Evolutionary conservation across 2,797 vertebrate genomes (phyloP).

Genomic region (Coranthus polyacanthus): DNA sequence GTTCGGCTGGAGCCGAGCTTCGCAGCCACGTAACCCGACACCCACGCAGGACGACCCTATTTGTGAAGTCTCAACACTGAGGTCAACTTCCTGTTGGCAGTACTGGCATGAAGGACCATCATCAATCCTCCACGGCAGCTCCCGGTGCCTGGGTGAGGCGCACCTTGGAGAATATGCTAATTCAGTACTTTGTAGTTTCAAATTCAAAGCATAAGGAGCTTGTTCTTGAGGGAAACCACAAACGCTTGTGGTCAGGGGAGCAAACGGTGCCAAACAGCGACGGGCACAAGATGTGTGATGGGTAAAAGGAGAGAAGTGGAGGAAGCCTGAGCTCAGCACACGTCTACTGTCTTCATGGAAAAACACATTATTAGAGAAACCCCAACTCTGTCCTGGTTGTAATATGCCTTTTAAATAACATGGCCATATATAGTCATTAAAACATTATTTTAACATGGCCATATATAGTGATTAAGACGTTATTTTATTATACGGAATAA

Average conservation of each 20-base stretch:
- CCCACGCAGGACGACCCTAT: conserved; percentile 44
- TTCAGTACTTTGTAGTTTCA: conserved; percentile 48
- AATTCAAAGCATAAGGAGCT: conserved; percentile 53
- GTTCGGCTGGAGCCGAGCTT: conserved; percentile 53
- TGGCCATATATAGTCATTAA: conserved; percentile 72
- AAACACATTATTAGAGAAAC: conserved; percentile 17
- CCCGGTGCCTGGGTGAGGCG: conserved; percentile 36
- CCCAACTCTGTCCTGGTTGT: conserved; percentile 38
- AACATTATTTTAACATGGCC: conserved; percentile 63
- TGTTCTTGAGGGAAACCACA: conserved; percentile 40
- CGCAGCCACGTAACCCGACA: conserved; percentile 71
- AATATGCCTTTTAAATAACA: conserved; percentile 47
- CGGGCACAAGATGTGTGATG: conserved; percentile 27
- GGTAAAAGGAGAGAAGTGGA: conserved; percentile 20
- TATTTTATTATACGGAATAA: conserved; percentile 78
- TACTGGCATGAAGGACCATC: conserved; percentile 56
- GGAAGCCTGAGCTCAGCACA: conserved; percentile 14
- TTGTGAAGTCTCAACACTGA: conserved; percentile 68
- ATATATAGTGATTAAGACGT: conserved; percentile 70
- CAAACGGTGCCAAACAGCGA: conserved; percentile 34
- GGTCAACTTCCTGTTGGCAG: conserved; percentile 76
- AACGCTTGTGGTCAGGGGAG: conserved; percentile 19
- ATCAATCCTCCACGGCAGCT: conserved; percentile 72
- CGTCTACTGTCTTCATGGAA: conserved; percentile 29
- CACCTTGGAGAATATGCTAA: conserved; percentile 50